Conservation (phyloP, 2,113 vertebrate genomes). For the Otis tarda region DNA sequence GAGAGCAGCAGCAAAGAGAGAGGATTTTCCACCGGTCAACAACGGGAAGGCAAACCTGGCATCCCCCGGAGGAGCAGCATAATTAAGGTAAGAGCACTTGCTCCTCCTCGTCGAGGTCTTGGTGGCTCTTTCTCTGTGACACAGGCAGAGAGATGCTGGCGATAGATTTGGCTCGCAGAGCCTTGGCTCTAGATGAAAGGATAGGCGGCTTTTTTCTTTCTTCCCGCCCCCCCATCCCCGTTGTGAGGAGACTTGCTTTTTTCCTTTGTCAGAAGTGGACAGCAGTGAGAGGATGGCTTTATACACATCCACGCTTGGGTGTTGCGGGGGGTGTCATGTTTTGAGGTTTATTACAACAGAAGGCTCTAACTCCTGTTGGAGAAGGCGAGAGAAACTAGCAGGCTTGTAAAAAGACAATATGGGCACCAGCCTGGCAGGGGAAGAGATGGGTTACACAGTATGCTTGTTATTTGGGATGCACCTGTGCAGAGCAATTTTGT, state of each 20-base stretch:
- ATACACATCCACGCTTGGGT: background rate
- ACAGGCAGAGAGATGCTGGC: background rate
- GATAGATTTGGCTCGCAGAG: background rate
- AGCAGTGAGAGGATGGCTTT: background rate
- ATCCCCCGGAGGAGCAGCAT: constrained; percentile 93
- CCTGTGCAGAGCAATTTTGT: constrained; percentile 52
- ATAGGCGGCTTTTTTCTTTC: background rate
- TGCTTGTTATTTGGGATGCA: constrained; percentile 28
- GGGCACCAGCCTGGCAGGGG: constrained; percentile 4
- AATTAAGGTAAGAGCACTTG: constrained; percentile 86
- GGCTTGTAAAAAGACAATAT: background rate
- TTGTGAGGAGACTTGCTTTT: background rate
- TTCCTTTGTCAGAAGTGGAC: constrained; percentile 12
- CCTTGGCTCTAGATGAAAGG: background rate
- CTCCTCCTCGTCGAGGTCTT: constrained; percentile 1
- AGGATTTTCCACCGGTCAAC: constrained; percentile 41
- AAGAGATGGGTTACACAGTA: background rate
- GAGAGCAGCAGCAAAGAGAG: constrained; percentile 61
- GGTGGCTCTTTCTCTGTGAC: background rate
- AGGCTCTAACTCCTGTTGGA: background rate
- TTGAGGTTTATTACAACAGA: background rate
- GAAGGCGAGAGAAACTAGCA: background rate
- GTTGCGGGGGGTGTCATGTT: background rate
- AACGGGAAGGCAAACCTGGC: constrained; percentile 80
- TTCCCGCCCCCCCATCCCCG: fast-evolving